Base-by-base conservation (phyloP, 1,140 invertebrate species). In the Drosophila grimshawi region DNA sequence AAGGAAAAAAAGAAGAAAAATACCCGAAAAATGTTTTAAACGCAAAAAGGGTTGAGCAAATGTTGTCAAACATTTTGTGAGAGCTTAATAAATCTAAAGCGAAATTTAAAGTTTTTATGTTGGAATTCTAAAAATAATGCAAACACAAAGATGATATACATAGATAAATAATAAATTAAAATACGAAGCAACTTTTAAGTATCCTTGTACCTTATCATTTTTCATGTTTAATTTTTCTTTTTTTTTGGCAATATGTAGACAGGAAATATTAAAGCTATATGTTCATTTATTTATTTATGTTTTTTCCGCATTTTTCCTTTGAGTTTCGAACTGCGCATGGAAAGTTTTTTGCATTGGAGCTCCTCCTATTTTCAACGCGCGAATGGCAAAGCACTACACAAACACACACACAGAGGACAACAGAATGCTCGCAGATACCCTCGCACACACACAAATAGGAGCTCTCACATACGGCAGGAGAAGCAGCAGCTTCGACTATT, bases 311-410 rank as follows among this genome's bases (percentile, higher is more conserved):
- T 56, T 48, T 56, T 53, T 74, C 5, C 39, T 62, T 51, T 53
- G 43, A 70, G 56, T 71, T 52, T 78, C 41, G 64, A 81, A 79
- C 86, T 89, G 86, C 86, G 86, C 86, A 89, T 89, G 81, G 71
- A 86, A 89, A 80, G 76, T 86, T 90, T 81, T 76, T 70, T 79
- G 67, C 68, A 64, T 49, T 46, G 71, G 76, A 81, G 86, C 86
- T 89, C 86, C 86, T 89, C 86, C 86, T 90, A 89, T 89, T 89
- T 89, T 86, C 65, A 76, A 71, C 86, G 78, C 86, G 81, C 86
- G 86, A 89, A 89, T 89, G 76, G 86, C 78, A 70, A 75, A 74
- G 68, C 80, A 71, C 66, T 65, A 80, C 53, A 57, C 80, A 51
- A 53, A 74, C 68, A 79, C 68, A 63, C 66, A 64, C 53, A 59